Conservation (phyloP, 2,888 invertebrate genomes). For the Trypoxylon attenuatum region DNA sequence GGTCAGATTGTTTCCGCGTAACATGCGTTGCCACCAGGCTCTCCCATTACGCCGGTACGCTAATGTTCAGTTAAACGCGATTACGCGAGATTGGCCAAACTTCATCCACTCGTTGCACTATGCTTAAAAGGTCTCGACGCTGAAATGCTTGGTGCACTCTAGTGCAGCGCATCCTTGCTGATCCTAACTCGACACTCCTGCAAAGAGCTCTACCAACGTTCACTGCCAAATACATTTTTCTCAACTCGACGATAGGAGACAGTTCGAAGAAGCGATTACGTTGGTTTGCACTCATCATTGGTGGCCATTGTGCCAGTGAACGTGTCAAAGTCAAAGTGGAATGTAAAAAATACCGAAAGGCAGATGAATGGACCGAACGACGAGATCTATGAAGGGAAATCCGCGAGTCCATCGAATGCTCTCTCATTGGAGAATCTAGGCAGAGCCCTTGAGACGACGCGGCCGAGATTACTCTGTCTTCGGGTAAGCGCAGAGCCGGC, state of each 20-base stretch:
- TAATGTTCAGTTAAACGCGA: slow-evolving; percentile 25
- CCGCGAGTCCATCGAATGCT: slow-evolving; percentile 45
- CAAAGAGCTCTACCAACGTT: no score
- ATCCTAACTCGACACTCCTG: no score
- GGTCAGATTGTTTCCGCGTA: neutral
- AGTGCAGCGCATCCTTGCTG: no score
- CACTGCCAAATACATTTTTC: no score
- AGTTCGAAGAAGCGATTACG: no score
- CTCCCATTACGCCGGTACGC: neutral
- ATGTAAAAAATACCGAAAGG: neutral
- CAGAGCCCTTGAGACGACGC: slow-evolving; percentile 45
- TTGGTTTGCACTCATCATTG: no score
- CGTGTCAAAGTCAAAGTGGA: neutral
- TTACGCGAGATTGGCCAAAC: slow-evolving; percentile 18
- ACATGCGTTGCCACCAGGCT: neutral
- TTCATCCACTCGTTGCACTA: slow-evolving; percentile 10
- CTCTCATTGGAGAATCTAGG: slow-evolving; percentile 29
- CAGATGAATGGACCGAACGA: neutral
- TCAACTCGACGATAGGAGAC: no score
- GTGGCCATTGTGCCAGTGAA: no score
- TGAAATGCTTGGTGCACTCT: neutral
- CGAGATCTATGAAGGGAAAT: slow-evolving; percentile 18
- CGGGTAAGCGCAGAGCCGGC: slow-evolving; percentile 61
- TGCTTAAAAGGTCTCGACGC: slow-evolving; percentile 1
- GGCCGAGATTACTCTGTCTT: slow-evolving; percentile 62